Conservation (phyloP, 2,113 vertebrate genomes). For the Oostethus manadensis region DNA sequence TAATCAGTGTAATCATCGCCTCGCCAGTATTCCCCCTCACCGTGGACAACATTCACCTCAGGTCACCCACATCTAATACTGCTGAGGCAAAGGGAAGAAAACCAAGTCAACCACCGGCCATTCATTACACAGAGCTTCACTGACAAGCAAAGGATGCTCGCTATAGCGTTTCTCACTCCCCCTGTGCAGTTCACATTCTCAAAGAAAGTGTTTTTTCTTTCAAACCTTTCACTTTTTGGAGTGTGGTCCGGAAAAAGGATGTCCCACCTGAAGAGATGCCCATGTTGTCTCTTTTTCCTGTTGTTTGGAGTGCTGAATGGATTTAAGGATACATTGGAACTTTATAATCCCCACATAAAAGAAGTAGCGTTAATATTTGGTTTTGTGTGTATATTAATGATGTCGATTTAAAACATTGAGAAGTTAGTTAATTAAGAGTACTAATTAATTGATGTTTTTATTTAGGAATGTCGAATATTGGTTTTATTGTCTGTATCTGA, state of each 20-base stretch:
- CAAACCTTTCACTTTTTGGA: slow-evolving; percentile 47
- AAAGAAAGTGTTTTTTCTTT: slow-evolving; percentile 55
- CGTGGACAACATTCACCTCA: slow-evolving; percentile 64
- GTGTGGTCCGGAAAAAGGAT: slow-evolving; percentile 44
- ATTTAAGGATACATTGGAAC: too few relatives aligned
- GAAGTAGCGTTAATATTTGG: too few relatives aligned
- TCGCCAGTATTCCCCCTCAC: slow-evolving; percentile 6
- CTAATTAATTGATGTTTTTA: too few relatives aligned
- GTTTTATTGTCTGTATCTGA: too few relatives aligned
- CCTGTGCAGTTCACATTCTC: slow-evolving; percentile 12
- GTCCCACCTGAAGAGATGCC: background rate
- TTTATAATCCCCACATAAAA: too few relatives aligned
- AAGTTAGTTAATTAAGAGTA: too few relatives aligned
- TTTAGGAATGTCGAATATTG: too few relatives aligned
- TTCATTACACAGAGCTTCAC: slow-evolving; percentile 66
- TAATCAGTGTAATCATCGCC: too few relatives aligned
- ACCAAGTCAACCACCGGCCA: slow-evolving; percentile 37
- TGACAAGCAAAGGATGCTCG: slow-evolving; percentile 56
- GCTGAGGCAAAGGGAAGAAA: slow-evolving; percentile 62
- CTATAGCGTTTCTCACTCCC: slow-evolving; percentile 4
- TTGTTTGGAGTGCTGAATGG: background rate
- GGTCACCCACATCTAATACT: slow-evolving; percentile 73
- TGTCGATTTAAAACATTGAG: too few relatives aligned
- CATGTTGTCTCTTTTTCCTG: background rate
- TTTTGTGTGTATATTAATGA: too few relatives aligned